phyloP scores from a whole-genome alignment of 2,888 invertebrate genomes.

The Heteropelma amictum region DNA sequence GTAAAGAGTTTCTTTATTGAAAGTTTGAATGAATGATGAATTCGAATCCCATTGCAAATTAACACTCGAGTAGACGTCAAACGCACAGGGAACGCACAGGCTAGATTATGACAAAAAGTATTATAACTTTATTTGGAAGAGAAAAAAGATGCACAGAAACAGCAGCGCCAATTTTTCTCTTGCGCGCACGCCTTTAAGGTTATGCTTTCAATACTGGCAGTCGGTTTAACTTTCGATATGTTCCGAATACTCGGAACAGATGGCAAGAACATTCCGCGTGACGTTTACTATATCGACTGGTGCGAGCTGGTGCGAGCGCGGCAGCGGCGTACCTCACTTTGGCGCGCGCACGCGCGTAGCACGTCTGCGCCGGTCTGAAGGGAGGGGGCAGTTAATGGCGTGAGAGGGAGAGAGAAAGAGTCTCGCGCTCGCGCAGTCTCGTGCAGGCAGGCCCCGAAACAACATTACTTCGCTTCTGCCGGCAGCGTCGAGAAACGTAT shows the following conservation, averaged over 20 bases:
- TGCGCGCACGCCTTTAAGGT: neutral
- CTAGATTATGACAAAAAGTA: conserved; percentile 7
- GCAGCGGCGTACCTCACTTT: too few species aligned
- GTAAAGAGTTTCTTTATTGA: neutral
- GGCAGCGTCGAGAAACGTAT: neutral
- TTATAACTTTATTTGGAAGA: conserved; percentile 2
- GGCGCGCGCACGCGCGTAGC: too few species aligned
- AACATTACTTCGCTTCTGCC: too few species aligned
- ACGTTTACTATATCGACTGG: too few species aligned
- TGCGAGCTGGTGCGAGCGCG: too few species aligned
- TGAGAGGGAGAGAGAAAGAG: too few species aligned
- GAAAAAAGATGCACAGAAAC: conserved; percentile 12
- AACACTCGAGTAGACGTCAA: conserved; percentile 30
- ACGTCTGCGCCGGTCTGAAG: too few species aligned
- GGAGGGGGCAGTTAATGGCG: too few species aligned
- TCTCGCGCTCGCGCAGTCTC: too few species aligned
- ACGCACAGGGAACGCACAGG: conserved; percentile 6
- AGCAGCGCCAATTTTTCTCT: conserved; percentile 4
- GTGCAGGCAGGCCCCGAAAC: too few species aligned
- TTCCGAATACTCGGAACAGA: too few species aligned
- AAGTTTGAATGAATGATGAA: conserved; percentile 10
- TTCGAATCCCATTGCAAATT: conserved; percentile 33
- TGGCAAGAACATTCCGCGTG: too few species aligned
- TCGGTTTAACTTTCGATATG: neutral
- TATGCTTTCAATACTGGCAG: neutral